Evolutionary conservation across 2,888 invertebrate species (phyloP).

Genomic region (Yponomeuta plumbellus): DNA sequence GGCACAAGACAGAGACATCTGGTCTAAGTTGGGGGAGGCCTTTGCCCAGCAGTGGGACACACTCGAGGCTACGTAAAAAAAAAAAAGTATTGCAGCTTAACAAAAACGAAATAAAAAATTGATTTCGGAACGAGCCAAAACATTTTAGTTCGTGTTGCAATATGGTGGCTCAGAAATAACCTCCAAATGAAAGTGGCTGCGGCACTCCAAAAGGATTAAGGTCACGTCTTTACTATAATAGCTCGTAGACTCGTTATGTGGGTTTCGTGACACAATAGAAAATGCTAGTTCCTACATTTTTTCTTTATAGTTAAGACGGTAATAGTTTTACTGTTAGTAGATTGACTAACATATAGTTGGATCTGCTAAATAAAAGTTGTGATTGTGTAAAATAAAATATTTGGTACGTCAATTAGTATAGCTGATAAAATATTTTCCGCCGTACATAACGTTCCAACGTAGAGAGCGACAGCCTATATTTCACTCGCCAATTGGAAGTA

Average conservation of each 20-base stretch:
- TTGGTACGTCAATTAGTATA: too few relatives aligned
- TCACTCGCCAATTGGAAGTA: background rate
- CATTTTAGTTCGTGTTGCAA: slow-evolving; percentile 5
- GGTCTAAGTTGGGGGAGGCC: too few relatives aligned
- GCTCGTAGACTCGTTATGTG: slow-evolving; percentile 54
- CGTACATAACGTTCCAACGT: background rate
- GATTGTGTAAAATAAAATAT: too few relatives aligned
- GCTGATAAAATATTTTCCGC: too few relatives aligned
- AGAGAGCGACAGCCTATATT: background rate
- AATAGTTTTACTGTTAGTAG: too few relatives aligned
- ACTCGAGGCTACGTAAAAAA: too few relatives aligned
- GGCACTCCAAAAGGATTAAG: slow-evolving; percentile 48
- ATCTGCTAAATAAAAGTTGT: too few relatives aligned
- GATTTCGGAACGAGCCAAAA: background rate
- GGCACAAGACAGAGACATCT: too few relatives aligned
- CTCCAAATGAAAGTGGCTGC: slow-evolving; percentile 30
- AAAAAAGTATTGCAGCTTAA: background rate
- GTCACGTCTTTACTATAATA: slow-evolving; percentile 50
- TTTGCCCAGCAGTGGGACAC: too few relatives aligned
- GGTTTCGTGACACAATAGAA: slow-evolving; percentile 58
- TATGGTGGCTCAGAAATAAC: slow-evolving; percentile 15
- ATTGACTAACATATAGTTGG: too few relatives aligned
- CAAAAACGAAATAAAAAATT: background rate
- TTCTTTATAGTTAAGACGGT: background rate
- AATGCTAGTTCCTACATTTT: slow-evolving; percentile 5